Evolutionary conservation across 2,113 vertebrate species (phyloP).

Genomic region (Typhlomys cinereus): DNA sequence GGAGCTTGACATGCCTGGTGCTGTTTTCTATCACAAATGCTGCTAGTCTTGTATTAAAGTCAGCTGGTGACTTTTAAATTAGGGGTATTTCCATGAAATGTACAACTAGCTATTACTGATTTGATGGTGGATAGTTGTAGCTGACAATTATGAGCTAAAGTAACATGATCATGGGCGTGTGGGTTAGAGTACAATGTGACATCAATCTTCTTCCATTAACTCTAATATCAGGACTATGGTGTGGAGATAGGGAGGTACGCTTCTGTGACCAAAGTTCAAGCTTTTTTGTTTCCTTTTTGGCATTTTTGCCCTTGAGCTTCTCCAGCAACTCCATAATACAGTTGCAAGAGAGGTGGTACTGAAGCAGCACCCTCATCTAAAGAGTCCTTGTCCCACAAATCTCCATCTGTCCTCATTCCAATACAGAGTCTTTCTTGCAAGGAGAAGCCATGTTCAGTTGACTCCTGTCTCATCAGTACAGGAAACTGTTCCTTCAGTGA

Average conservation of each 20-base stretch:
- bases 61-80: conserved; percentile 61
- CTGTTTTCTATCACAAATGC: neutral
- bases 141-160: conserved; percentile 48
- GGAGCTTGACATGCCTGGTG: neutral
- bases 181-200: neutral
- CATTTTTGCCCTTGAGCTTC: neutral
- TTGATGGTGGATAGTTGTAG: conserved; percentile 47
- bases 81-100: conserved; percentile 37
- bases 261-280: neutral
- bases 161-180: neutral
- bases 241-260: neutral
- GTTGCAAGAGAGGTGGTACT: neutral
- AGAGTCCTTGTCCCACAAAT: neutral
- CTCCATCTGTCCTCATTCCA: neutral
- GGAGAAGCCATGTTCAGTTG: neutral
- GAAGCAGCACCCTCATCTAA: neutral
- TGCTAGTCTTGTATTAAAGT: neutral
- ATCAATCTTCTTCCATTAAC: neutral
- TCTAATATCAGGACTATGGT: neutral
- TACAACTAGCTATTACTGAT: conserved; percentile 57
- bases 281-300: neutral
- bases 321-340: neutral
- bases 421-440: neutral
- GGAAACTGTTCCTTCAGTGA: neutral
- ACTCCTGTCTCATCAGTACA: neutral